Conservation (phyloP, 30 jellyfish, hydroid and myxozoan genomes). For the Clytia hemisphaerica region DNA sequence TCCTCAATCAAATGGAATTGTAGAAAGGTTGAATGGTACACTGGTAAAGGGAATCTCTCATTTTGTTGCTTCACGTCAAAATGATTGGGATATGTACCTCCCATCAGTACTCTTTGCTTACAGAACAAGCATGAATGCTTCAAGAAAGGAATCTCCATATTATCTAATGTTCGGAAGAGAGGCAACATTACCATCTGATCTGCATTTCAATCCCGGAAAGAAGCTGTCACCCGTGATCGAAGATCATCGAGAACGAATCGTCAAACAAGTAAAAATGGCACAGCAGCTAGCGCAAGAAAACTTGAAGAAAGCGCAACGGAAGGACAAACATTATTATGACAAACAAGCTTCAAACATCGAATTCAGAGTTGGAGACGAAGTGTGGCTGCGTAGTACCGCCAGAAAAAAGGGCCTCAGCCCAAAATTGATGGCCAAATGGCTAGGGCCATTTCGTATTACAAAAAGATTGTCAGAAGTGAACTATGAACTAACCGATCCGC, state of each 20-base stretch:
- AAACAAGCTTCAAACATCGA: conserved; percentile 30
- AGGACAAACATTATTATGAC: conserved; percentile 22
- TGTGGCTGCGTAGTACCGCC: conserved; percentile 50
- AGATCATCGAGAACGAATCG: too few species aligned
- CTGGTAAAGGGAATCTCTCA: too few species aligned
- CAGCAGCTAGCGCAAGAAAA: conserved; percentile 37
- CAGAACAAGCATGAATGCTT: conserved; percentile 41
- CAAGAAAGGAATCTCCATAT: conserved; percentile 74
- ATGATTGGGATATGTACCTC: conserved; percentile 53
- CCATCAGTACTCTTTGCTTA: conserved; percentile 45
- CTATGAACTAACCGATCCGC: conserved; percentile 25
- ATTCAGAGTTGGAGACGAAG: conserved; percentile 43
- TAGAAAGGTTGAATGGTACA: too few species aligned
- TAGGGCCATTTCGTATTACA: conserved; percentile 46
- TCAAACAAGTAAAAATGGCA: too few species aligned
- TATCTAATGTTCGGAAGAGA: too few species aligned
- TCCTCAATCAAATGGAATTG: conserved; percentile 55
- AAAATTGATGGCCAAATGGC: conserved; percentile 42
- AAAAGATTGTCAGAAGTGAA: conserved; percentile 34
- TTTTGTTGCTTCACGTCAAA: conserved; percentile 41
- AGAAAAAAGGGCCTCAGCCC: conserved; percentile 31
- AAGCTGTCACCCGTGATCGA: too few species aligned
- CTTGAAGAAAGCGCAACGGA: conserved; percentile 41
- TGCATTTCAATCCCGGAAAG: too few species aligned
- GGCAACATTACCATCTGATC: too few species aligned